Percentiles rank a stretch among this genome's conserved stretches.
Conservation (phyloP, 2,113 vertebrate species). For the Peucedramus taeniatus region DNA sequence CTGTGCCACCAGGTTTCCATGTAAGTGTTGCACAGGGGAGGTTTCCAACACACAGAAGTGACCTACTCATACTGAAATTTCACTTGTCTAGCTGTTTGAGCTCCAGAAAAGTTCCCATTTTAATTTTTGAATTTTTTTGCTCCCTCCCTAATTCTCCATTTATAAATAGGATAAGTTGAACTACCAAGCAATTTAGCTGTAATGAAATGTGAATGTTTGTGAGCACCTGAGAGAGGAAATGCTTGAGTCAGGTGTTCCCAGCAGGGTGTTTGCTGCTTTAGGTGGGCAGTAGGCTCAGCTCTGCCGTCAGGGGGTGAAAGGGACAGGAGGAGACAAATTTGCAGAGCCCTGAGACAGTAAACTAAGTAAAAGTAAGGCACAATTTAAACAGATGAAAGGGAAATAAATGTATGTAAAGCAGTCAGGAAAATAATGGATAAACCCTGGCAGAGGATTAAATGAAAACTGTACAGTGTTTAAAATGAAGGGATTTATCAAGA, state of each 20-base stretch:
- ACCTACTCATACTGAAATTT: background rate
- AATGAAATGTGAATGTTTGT: background rate
- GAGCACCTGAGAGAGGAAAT: background rate
- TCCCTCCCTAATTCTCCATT: background rate
- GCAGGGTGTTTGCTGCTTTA: background rate
- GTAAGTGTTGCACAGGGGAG: background rate
- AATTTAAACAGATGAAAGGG: conserved; percentile 51
- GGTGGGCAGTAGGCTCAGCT: background rate
- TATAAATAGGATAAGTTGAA: background rate
- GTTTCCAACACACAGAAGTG: background rate
- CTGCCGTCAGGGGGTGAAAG: background rate
- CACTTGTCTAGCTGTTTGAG: background rate
- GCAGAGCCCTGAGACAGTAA: background rate
- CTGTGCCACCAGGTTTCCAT: background rate
- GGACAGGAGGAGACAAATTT: background rate
- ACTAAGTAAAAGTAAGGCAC: background rate
- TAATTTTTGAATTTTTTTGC: accelerated
- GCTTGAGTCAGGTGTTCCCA: background rate
- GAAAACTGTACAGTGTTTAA: conserved; percentile 31
- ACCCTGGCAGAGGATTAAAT: conserved; percentile 40
- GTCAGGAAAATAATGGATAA: conserved; percentile 34
- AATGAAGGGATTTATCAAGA: conserved; percentile 28
- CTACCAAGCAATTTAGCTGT: background rate
- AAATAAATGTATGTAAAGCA: conserved; percentile 53
- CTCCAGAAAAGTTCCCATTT: background rate